Base-by-base conservation (phyloP, 2,888 invertebrate genomes). In the Tetragonisca angustula region DNA sequence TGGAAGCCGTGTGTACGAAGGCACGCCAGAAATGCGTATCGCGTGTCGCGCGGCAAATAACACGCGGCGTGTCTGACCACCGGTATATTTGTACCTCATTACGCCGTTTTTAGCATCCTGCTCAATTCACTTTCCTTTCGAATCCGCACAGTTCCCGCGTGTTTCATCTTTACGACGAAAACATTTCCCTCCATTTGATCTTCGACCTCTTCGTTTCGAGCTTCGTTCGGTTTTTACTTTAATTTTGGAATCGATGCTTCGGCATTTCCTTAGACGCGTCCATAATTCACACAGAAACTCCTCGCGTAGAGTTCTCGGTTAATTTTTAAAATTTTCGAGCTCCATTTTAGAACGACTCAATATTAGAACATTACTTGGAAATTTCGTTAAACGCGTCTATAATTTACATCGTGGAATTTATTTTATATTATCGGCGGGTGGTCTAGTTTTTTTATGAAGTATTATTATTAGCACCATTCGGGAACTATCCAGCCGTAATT, bases 1-100 rank as follows among this genome's bases (percentile, higher is more conserved):
- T 59, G 43, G 59, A 43, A 24, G 27, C 68, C 36, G 19, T 24
- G 49, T 61, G 69, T 69, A n/a, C 36, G 32, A 68, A 36, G 24
- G 49, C 43, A 69, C 56, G 77, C 68, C 62, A 75, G 68, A 54
- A 61, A 79, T 76, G 62, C 84, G 80, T 77, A 59, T 70, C 69
- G 69, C 64, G 61, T 71, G 54, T 61, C 74, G 68, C 69, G 32
- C 64, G 49, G 64, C 43, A 78, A 72, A 64, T 83, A 77, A 77
- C 62, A 71, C 21, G 21, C n/a, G 24, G 43, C 56, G 19, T 43
- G 36, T 59, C 21, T 49, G 59, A 6, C 59, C 59, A 19, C 43
- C 24, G 13, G 71, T 49, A 61, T 72, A 72, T 72, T 68, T 68
- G 49, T 68, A 68, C 24, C 49, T 68, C 49, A 50, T 68, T 68